These are phyloP conservation scores for Bostrychus sinensis DNA, from an alignment of 2,113 vertebrate species.

Conservation along the genomic window DNA sequence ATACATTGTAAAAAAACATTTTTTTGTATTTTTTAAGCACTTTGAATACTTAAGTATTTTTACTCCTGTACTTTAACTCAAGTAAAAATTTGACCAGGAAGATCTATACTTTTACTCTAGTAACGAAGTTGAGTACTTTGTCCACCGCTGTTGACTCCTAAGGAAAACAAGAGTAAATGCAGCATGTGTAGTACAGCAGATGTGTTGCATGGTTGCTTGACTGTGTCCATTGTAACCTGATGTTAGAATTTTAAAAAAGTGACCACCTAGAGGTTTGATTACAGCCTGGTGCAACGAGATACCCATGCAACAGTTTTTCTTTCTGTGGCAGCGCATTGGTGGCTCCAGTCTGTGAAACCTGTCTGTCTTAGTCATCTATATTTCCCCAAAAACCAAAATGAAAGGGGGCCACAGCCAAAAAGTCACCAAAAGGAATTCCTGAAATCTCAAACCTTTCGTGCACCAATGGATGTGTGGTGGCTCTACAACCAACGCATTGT, in stretches of 20 bases:
- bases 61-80: too few relatives aligned
- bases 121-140: too few relatives aligned
- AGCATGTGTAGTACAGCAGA: too few relatives aligned
- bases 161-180: too few relatives aligned
- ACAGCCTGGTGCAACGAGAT: background rate
- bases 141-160: too few relatives aligned
- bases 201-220: too few relatives aligned
- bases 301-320: background rate
- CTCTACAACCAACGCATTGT: background rate
- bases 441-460: background rate
- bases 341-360: constrained; percentile 3
- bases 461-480: background rate
- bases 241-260: too few relatives aligned
- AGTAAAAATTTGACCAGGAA: too few relatives aligned
- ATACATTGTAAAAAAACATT: too few relatives aligned
- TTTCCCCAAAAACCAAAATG: constrained; percentile 5
- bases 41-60: too few relatives aligned
- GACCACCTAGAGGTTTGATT: background rate
- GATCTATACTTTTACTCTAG: background rate
- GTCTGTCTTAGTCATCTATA: background rate
- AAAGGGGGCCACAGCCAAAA: constrained; percentile 1
- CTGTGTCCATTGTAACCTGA: background rate
- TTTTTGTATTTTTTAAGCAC: too few relatives aligned
- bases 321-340: background rate
- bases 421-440: background rate